A percentile compares a stretch with the other conserved stretches of the same genome.
Evolutionary conservation across 2,113 vertebrate species (phyloP).

Genomic region (Strigops habroptila): DNA sequence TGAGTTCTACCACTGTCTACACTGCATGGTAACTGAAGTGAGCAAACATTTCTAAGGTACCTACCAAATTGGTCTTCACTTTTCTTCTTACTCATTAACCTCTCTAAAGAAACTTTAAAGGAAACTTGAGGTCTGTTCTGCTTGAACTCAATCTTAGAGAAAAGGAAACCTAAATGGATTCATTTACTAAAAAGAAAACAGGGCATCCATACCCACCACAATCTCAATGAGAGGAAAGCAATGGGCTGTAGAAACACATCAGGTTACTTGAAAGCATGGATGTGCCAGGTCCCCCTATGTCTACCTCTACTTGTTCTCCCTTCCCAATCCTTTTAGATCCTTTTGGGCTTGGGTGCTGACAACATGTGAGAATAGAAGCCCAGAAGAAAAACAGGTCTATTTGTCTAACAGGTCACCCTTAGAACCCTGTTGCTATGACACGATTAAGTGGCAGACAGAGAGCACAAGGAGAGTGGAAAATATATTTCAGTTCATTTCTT

Average conservation of each 20-base stretch:
- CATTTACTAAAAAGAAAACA: neutral
- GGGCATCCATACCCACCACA: neutral
- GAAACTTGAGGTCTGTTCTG: neutral
- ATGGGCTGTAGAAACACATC: neutral
- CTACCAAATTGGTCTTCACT: neutral
- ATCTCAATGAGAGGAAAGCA: neutral
- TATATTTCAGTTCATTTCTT: neutral
- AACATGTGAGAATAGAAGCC: neutral
- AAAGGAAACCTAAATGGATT: neutral
- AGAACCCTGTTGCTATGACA: neutral
- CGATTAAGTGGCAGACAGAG: neutral
- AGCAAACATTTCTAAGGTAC: neutral
- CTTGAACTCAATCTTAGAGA: neutral
- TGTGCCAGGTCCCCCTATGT: neutral
- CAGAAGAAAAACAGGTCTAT: neutral
- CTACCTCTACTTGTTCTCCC: neutral
- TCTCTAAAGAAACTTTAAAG: neutral
- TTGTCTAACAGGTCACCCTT: neutral
- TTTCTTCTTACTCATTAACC: neutral
- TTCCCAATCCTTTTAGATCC: neutral
- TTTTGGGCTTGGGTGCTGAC: neutral
- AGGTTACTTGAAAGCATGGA: neutral
- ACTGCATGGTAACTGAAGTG: neutral
- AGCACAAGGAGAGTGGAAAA: neutral
- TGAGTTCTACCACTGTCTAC: neutral